Evolutionary conservation across 2,888 invertebrate species (phyloP).

Genomic region (Beris chalybata): DNA sequence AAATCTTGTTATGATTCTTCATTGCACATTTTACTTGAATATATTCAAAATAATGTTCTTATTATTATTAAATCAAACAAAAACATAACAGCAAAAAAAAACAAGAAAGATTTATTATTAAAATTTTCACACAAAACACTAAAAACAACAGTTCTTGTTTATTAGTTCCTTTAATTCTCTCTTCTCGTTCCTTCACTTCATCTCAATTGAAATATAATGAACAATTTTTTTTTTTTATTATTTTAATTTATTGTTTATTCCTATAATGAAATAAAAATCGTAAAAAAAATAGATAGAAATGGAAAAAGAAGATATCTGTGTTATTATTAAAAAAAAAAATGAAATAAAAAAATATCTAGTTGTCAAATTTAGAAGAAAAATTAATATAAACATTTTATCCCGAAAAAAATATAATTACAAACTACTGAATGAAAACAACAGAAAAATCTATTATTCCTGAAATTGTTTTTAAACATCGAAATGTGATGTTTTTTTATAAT

Average conservation of each 20-base stretch:
- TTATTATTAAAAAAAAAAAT: not conserved
- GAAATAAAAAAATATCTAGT: slow-evolving; percentile 5
- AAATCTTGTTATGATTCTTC: slow-evolving; percentile 35
- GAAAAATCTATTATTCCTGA: slow-evolving; percentile 15
- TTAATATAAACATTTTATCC: slow-evolving; percentile 23
- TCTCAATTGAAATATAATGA: not conserved
- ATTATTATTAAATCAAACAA: slow-evolving; percentile 25
- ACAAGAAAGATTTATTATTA: slow-evolving; percentile 8
- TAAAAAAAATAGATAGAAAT: slow-evolving; percentile 10
- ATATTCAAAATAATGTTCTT: slow-evolving; percentile 36
- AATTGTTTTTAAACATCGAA: slow-evolving; percentile 3
- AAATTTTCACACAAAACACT: slow-evolving; percentile 5
- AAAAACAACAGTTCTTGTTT: slow-evolving; percentile 6
- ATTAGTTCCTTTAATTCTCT: slow-evolving; percentile 6
- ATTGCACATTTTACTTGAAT: slow-evolving; percentile 36
- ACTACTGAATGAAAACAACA: slow-evolving; percentile 10
- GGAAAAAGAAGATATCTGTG: slow-evolving; percentile 12
- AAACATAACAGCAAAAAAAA: slow-evolving; percentile 29
- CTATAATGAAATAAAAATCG: not conserved
- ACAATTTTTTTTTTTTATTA: not conserved
- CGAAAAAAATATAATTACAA: slow-evolving; percentile 10
- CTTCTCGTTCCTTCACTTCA: too few species aligned
- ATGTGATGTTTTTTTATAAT: not conserved
- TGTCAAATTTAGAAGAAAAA: not conserved
- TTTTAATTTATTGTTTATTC: slow-evolving; percentile 6